Base-by-base conservation (phyloP, 2,113 vertebrate genomes). In the Caretta caretta region DNA sequence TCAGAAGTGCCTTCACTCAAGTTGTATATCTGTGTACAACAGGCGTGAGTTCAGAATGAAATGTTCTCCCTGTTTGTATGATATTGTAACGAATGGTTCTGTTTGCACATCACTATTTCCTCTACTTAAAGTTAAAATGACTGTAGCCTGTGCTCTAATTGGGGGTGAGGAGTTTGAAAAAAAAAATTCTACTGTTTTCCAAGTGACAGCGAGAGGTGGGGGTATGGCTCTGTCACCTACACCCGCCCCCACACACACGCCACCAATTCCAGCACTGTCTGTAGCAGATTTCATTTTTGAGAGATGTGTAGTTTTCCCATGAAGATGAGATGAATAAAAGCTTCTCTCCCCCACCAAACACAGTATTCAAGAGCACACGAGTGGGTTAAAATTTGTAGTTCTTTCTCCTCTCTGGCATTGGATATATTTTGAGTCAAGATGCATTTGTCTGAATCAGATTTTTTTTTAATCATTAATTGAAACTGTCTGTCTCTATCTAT, bases 401-500 rank as follows among this genome's bases (percentile, higher is more conserved):
- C 57, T 91, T 92, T 69, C 72, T 81, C 29, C 6, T 84, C 22
- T 51, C 29, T 93, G 57, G 85, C 91, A 93, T 53, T 89, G 59
- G 42, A 75, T 83, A 38, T 65, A 89, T 91, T 96, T 92, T 94
- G 92, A 38, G 42, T 82, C 25, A 38, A 90, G 65, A 96, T 76
- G 51, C 85, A 92, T 97, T 96, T 97, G 78, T 92, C 93, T 97
- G 94, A 97, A 97, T 75, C 9, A 56, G 81, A 97, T 96, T 90
- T 95, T 90, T 96, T 90, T 35, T 84, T 88, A 90, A 96, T 92
- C 84, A 97, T 97, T 94, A 96, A 94, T 91, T 91, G 94, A 96
- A 96, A 78, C 93, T 89, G 88, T 93, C 96, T 93, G 89, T 94
- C 94, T 97, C 97, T 97, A 96, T 94, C 92, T 93, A 86, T 88